Percentiles rank a stretch among this genome's conserved stretches.
Evolutionary conservation across 2,888 invertebrate genomes (phyloP).

Genomic region (Bursaphelenchus okinawaensis): DNA sequence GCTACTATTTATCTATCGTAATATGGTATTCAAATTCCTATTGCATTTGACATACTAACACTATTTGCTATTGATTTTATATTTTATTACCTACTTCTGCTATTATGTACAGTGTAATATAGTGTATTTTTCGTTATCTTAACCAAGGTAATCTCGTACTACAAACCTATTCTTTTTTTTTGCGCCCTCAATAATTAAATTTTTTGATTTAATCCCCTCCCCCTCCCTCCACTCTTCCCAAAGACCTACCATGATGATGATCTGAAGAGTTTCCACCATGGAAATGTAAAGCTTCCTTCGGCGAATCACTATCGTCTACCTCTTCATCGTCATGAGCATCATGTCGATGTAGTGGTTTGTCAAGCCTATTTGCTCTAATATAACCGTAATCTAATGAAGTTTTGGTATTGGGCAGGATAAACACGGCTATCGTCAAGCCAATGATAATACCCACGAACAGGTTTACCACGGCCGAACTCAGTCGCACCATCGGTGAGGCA

Average conservation of each 20-base stretch:
- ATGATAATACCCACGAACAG: constrained; percentile 46
- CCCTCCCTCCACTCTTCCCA: too few species aligned
- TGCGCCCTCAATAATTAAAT: too few species aligned
- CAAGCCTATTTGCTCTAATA: constrained; percentile 9
- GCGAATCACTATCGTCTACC: constrained; percentile 51
- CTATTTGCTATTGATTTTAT: too few species aligned
- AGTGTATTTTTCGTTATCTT: too few species aligned
- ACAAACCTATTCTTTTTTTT: too few species aligned
- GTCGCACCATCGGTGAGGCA: constrained; percentile 7
- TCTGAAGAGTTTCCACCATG: constrained; percentile 43
- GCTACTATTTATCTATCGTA: too few species aligned
- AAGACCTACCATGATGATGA: constrained; percentile 38
- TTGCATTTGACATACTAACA: too few species aligned
- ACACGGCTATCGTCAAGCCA: constrained; percentile 42
- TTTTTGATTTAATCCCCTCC: too few species aligned
- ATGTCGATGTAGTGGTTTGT: constrained; percentile 28
- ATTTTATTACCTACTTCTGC: too few species aligned
- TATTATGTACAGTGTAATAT: too few species aligned
- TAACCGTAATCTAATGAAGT: constrained; percentile 13
- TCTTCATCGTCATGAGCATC: constrained; percentile 42
- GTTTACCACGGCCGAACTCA: constrained; percentile 24
- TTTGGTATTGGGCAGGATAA: constrained; percentile 30
- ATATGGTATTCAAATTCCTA: too few species aligned
- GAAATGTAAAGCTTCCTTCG: constrained; percentile 48
- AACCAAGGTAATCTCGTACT: too few species aligned